Base-by-base conservation (phyloP, 23 tunicate species). In the Aplidium turbinatum region DNA sequence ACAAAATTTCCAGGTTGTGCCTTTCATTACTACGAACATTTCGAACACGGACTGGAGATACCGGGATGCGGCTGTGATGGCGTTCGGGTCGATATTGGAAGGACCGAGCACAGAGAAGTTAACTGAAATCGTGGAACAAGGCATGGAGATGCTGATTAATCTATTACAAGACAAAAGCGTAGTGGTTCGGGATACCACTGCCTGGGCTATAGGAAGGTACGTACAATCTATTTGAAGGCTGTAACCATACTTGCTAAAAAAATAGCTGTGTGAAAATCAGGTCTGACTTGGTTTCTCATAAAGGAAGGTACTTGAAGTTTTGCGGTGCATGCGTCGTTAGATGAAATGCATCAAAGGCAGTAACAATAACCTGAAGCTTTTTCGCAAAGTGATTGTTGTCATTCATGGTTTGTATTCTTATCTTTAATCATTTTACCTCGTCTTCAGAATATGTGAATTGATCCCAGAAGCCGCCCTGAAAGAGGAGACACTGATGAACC, bases 31-130 rank as follows among this genome's bases (percentile, higher is more conserved):
- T 4, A 38, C 50, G 3, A 53, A 94, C 46, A 86, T 94, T 25
- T 42, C 32, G 16, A 63, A 55, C 36, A 42, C 77, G 7, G 73
- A 94, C 69, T 94, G 99, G 99, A 77, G 88, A 38, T 76, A 38
- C 53, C 58, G 95, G 33, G 99, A 94, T 48, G 99, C 95, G 0
- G 99, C 99, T 42, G 90, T 94, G 30, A 94, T 94, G 99, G 84
- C 95, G 4, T 87, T 94, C 28, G 99, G 99, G 24, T 94, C 99
- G 19, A 94, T 94, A 1, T 36, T 94, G 68, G 99, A 94, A 55
- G 99, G 99, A 3, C 99, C 99, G 4, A 47, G 82, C 63, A 57
- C 82, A 1, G 90, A 87, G 6, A 52, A 81, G 23, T 68, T 94
- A 65, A 58, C 57, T 3, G 42, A 72, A 0, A 82, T 82, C 36